A percentile compares a stretch with the other conserved stretches of the same genome.
Conservation (phyloP, 1,140 invertebrate species). For the Cataglyphis hispanica region DNA sequence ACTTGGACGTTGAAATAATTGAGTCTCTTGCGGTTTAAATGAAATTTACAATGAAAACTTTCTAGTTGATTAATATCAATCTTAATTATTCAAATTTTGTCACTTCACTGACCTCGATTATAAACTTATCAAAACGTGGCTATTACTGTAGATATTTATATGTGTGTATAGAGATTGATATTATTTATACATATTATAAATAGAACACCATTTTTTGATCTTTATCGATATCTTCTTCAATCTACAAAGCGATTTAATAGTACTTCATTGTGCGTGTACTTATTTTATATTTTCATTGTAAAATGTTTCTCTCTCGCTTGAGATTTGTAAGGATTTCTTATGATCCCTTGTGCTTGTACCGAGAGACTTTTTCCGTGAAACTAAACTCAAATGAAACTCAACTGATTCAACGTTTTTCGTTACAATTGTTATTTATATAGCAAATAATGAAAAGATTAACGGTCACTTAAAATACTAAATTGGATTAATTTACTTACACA, state of each 20-base stretch:
- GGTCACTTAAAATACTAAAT: conserved; percentile 80
- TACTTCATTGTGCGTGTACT: conserved; percentile 32
- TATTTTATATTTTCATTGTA: conserved; percentile 14
- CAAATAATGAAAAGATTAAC: conserved; percentile 70
- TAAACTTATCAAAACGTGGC: conserved; percentile 17
- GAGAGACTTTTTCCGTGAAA: conserved; percentile 39
- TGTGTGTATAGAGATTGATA: conserved; percentile 30
- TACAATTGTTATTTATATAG: conserved; percentile 60
- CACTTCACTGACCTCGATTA: not conserved
- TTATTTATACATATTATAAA: conserved; percentile 43
- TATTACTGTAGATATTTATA: conserved; percentile 34
- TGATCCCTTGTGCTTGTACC: conserved; percentile 17
- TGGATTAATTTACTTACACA: conserved; percentile 85
- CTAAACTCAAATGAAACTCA: conserved; percentile 67
- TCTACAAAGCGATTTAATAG: conserved; percentile 44
- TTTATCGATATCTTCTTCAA: conserved; percentile 41
- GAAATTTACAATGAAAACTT: not conserved
- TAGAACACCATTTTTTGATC: conserved; percentile 43
- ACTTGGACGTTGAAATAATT: conserved; percentile 54
- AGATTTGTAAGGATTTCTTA: not conserved
- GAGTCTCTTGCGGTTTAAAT: conserved; percentile 23
- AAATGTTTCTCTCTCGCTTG: not conserved
- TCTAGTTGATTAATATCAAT: not conserved
- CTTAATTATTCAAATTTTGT: not conserved
- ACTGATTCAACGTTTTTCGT: conserved; percentile 75